Evolutionary conservation across 2,888 invertebrate genomes (phyloP).

Genomic region (Rhamnusium bicolor): DNA sequence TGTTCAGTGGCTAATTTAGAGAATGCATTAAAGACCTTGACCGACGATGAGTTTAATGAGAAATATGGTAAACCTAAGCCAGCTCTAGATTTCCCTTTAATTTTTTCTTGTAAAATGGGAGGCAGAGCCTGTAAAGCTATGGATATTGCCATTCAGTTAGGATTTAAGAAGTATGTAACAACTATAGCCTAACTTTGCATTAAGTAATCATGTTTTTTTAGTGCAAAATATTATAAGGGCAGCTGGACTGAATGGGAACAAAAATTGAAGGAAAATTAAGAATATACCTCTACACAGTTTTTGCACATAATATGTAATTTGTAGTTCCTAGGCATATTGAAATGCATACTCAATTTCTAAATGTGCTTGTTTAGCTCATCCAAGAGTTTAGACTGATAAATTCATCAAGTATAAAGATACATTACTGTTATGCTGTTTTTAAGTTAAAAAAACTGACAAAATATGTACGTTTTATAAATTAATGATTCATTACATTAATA

Average conservation of each 20-base stretch:
- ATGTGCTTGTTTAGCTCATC: too few relatives aligned
- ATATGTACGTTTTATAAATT: too few relatives aligned
- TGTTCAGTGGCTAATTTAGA: conserved; percentile 74
- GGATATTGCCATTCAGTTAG: conserved; percentile 73
- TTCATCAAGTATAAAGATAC: too few relatives aligned
- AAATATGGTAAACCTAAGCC: conserved; percentile 77
- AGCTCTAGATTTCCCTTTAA: conserved; percentile 73
- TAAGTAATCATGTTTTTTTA: neutral
- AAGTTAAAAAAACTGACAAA: too few relatives aligned
- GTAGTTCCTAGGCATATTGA: too few relatives aligned
- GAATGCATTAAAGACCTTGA: conserved; percentile 69
- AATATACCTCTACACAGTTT: neutral
- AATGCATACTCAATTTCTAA: too few relatives aligned
- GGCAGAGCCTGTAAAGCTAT: conserved; percentile 78
- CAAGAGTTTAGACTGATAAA: too few relatives aligned
- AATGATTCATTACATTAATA: too few relatives aligned
- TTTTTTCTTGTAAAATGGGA: conserved; percentile 82
- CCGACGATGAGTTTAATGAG: conserved; percentile 74
- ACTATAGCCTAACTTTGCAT: too few relatives aligned
- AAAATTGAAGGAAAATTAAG: neutral
- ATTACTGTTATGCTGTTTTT: too few relatives aligned
- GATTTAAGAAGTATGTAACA: conserved; percentile 75
- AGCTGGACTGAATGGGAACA: conserved; percentile 44
- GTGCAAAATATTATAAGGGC: conserved; percentile 30
- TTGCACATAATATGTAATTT: neutral